Evolutionary conservation across 2,797 vertebrate genomes (phyloP).

Genomic region (Microctenopoma steveboyesi): DNA sequence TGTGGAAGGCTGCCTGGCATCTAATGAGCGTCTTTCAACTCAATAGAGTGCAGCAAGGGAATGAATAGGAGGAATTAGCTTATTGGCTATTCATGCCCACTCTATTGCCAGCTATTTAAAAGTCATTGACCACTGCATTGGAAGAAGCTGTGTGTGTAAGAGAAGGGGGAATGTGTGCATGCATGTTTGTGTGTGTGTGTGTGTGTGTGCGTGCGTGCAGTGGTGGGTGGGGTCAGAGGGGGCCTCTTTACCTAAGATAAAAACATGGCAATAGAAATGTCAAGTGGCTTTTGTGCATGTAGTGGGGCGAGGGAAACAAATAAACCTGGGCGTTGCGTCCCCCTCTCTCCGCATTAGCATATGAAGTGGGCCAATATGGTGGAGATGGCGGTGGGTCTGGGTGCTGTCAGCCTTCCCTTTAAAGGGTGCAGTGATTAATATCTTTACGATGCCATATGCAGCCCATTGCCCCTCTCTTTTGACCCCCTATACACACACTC

Average conservation of each 20-base stretch:
- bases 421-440: conserved; percentile 94
- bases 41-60: conserved; percentile 83
- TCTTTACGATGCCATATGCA: conserved; percentile 94
- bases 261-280: conserved; percentile 85
- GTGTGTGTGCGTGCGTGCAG: conserved; percentile 13
- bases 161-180: conserved; percentile 48
- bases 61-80: conserved; percentile 85
- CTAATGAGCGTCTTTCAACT: conserved; percentile 83
- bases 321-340: conserved; percentile 83
- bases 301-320: conserved; percentile 82
- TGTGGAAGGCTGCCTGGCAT: conserved; percentile 83
- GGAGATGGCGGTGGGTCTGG: conserved; percentile 85
- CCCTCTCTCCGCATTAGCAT: conserved; percentile 89
- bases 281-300: conserved; percentile 83
- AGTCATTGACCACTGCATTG: conserved; percentile 85
- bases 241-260: conserved; percentile 84
- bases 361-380: conserved; percentile 90
- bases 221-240: conserved; percentile 67
- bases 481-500: conserved; percentile 60
- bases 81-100: conserved; percentile 88
- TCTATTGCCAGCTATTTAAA: conserved; percentile 88
- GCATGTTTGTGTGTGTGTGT: conserved; percentile 55
- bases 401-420: conserved; percentile 92
- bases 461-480: conserved; percentile 75
- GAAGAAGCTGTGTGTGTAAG: conserved; percentile 57